A percentile compares a stretch with the other conserved stretches of the same genome.
phyloP scores from a whole-genome alignment of 2,113 vertebrate genomes.

The Muscicapa adusta region DNA sequence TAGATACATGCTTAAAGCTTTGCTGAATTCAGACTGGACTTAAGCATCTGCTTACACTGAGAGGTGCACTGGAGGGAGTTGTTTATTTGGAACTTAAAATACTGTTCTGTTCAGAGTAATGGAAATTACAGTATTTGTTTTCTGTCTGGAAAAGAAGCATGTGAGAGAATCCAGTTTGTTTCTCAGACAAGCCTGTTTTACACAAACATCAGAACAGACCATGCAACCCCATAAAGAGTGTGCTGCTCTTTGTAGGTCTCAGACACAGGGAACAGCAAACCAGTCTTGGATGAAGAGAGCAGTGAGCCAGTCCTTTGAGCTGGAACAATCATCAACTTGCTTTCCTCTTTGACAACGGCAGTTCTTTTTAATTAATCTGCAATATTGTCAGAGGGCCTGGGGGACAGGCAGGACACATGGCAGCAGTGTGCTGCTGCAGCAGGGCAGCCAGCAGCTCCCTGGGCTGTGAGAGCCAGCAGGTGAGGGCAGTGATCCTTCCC shows the following conservation, averaged over 20 bases:
- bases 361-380: slow-evolving; percentile 45
- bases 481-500: neutral
- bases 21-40: slow-evolving; percentile 22
- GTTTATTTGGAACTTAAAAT: neutral
- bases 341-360: neutral
- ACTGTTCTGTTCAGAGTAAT: neutral
- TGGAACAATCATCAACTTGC: neutral
- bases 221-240: neutral
- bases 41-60: neutral
- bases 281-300: neutral
- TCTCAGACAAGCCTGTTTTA: neutral
- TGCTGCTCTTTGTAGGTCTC: neutral
- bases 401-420: neutral
- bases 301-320: neutral
- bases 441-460: neutral
- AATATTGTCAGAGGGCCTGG: neutral
- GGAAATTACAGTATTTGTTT: neutral
- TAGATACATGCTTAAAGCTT: neutral
- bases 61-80: neutral
- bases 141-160: neutral
- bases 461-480: neutral
- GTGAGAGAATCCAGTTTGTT: neutral
- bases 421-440: neutral
- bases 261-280: accelerated
- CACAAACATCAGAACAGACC: neutral